Evolutionary conservation across 2,797 vertebrate species (phyloP), one percentile per base, ranked within the genome.

Genomic region (Cuniculus paca): DNA sequence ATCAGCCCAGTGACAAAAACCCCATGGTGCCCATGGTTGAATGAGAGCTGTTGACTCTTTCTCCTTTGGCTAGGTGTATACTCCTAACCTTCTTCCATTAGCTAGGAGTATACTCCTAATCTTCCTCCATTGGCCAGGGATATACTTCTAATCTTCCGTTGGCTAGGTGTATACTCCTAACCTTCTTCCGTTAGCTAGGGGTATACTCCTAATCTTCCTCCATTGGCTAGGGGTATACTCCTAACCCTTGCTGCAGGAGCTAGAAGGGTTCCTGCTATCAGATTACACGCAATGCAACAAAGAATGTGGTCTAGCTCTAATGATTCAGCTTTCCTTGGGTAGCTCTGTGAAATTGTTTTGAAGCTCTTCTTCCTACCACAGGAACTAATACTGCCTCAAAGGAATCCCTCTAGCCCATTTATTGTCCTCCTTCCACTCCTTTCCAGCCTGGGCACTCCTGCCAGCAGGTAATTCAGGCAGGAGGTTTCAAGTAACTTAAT

Each of bases 61-160:
- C 0, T 3, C 16, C 28, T 4, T 19, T 54, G 74, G 3, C 3
- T 52, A 34, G 6, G 4, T 70, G 0, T 26, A 14, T n/a, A 22
- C 10, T n/a, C 22, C 61, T 79, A 12, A 54, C 65, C 63, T 90
- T 60, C n/a, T n/a, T n/a, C n/a, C n/a, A n/a, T n/a, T n/a, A n/a
- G n/a, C n/a, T n/a, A 34, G 6, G 4, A 63, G 0, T 26, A 14
- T n/a, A 22, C 10, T n/a, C 22, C 61, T 79, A 12, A 54, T 72
- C 63, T 90, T 60, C n/a, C n/a, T n/a, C n/a, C n/a, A n/a, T n/a
- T n/a, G n/a, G n/a, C n/a, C n/a, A 34, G 6, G 4, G 63, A 0
- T 26, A 14, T n/a, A 22, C 10, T n/a, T 17, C 61, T 79, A 12
- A 54, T 72, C 63, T 90, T 60, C 52, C 52, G 17, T 4, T 52